Base-by-base conservation (phyloP, 2,113 vertebrate species). In the Gobio gobio region DNA sequence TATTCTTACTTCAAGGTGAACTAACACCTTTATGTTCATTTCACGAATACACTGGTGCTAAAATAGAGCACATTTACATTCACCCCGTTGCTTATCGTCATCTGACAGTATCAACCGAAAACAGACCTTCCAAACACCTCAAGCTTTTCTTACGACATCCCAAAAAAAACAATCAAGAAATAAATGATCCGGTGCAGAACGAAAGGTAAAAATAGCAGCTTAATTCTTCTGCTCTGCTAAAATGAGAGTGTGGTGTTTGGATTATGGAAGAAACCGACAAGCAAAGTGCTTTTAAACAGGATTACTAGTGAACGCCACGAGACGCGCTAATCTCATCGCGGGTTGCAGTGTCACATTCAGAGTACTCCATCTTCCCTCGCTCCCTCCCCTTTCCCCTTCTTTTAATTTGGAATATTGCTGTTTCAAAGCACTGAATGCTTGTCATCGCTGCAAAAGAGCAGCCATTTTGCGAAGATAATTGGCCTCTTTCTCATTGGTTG, bases 391-490 rank as follows among this genome's bases (percentile, higher is more conserved):
- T 87, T 70, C 86, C 86, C 79, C 78, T 47, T 56, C 29, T 83
- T 83, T 87, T 91, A 36, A 89, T 85, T 83, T 82, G 49, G 29
- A 90, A 87, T 89, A 85, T 89, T 88, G 47, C 84, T 22, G 78
- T 85, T 90, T 87, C 66, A 83, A 89, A 83, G 66, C 73, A 83
- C 86, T 43, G 58, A 82, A 84, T 85, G 86, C 87, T 87, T 91
- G 86, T 86, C 90, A 89, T 90, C 80, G 63, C 43, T 72, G 81
- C 49, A 72, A 88, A 86, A 84, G 63, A 81, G 87, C 78, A 86
- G 83, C 86, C 91, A 89, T 91, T 91, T 90, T 91, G 86, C 88
- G 83, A 87, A 85, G 90, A 90, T 94, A 94, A 94, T 92, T 94
- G 91, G 85, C 87, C 90, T 89, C 83, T 88, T 90, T 86, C 89